These are phyloP conservation scores for Capitulum mitella DNA, from an alignment of 2,888 invertebrate genomes.

Conservation along the genomic window DNA sequence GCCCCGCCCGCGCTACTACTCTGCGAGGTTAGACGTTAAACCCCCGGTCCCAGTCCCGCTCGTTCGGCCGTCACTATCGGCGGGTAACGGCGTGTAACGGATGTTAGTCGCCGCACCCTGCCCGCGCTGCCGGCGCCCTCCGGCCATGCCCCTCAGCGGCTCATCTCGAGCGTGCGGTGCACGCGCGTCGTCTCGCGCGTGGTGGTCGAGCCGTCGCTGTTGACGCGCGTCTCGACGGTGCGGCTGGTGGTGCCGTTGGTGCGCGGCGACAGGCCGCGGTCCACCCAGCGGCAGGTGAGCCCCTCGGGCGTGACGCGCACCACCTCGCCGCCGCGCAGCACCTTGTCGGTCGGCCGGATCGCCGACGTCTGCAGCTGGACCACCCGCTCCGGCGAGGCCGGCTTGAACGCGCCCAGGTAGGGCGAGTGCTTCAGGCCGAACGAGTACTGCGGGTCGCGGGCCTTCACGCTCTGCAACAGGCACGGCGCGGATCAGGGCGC, in stretches of 20 bases:
- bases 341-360: not conserved
- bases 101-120: too few species aligned
- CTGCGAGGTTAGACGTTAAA: too few species aligned
- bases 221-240: constrained; percentile 13
- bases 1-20: too few species aligned
- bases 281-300: constrained; percentile 18
- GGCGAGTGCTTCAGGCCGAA: constrained; percentile 24
- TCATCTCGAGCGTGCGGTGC: not conserved
- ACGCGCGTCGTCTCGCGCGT: not conserved
- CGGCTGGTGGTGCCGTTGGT: not conserved
- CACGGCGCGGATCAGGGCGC: not conserved
- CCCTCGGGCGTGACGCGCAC: constrained; percentile 10
- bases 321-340: constrained; percentile 14
- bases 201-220: constrained; percentile 1
- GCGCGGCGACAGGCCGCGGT: constrained; percentile 19
- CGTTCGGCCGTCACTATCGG: too few species aligned
- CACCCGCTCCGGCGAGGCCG: not conserved
- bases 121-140: too few species aligned
- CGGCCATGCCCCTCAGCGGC: too few species aligned
- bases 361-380: not conserved
- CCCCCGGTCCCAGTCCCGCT: too few species aligned
- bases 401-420: constrained; percentile 16
- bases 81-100: too few species aligned
- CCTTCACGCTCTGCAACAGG: not conserved
- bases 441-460: not conserved